Evolutionary conservation across 2,888 invertebrate genomes (phyloP).

Genomic region (Agrochola litura): DNA sequence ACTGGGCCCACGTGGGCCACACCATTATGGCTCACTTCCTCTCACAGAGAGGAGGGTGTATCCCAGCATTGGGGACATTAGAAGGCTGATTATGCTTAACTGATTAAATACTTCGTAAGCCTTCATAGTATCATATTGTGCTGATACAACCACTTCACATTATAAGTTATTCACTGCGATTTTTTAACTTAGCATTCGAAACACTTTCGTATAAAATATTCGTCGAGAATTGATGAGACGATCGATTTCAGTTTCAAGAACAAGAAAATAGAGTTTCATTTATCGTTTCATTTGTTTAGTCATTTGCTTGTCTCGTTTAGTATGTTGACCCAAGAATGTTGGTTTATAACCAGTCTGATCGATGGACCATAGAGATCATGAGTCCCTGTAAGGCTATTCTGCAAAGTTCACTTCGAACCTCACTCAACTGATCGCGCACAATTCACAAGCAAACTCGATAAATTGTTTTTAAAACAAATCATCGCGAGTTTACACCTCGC

Average conservation of each 20-base stretch:
- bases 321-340: neutral
- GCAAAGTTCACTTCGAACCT: neutral
- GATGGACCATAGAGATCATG: neutral
- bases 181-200: slow-evolving; percentile 1
- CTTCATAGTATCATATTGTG: too few relatives aligned
- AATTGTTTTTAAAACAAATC: neutral
- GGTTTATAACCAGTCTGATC: neutral
- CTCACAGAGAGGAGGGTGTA: too few relatives aligned
- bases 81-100: too few relatives aligned
- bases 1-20: too few relatives aligned
- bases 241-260: slow-evolving; percentile 12
- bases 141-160: neutral
- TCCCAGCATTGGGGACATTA: too few relatives aligned
- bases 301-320: neutral
- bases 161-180: neutral
- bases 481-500: neutral
- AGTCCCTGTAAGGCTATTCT: neutral
- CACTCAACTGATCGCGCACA: neutral
- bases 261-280: neutral
- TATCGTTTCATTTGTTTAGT: neutral
- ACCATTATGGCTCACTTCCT: too few relatives aligned
- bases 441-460: neutral
- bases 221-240: neutral
- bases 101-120: too few relatives aligned
- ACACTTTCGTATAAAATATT: slow-evolving; percentile 3